Conservation (phyloP, 2,888 invertebrate genomes). For the Oscheius sp. region DNA sequence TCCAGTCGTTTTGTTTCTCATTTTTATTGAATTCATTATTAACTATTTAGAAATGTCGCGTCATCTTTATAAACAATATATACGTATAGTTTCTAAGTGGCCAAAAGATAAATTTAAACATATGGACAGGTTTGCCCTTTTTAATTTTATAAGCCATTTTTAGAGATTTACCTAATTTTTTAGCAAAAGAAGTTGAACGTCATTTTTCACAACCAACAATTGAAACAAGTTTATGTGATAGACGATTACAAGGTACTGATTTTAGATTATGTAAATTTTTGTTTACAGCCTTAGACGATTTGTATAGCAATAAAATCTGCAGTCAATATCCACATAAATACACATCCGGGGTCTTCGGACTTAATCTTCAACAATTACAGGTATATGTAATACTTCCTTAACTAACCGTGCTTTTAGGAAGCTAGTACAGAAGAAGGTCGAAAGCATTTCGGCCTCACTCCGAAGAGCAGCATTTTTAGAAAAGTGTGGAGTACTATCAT, state of each 20-base stretch:
- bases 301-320: conserved; percentile 53
- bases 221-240: conserved; percentile 37
- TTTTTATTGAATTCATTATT: background rate
- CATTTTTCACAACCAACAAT: conserved; percentile 37
- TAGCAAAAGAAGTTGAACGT: conserved; percentile 46
- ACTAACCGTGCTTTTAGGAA: conserved; percentile 11
- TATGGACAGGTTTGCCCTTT: conserved; percentile 34
- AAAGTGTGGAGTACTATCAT: conserved; percentile 30
- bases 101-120: conserved; percentile 58
- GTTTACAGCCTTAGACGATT: conserved; percentile 51
- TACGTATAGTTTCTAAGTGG: conserved; percentile 59
- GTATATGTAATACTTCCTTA: conserved; percentile 8
- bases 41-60: conserved; percentile 42
- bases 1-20: background rate
- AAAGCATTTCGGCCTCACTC: conserved; percentile 46
- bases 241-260: conserved; percentile 36
- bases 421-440: conserved; percentile 46
- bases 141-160: conserved; percentile 31
- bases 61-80: conserved; percentile 60
- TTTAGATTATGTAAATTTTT: background rate
- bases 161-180: conserved; percentile 44
- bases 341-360: conserved; percentile 59
- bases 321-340: conserved; percentile 56
- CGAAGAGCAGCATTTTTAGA: conserved; percentile 37
- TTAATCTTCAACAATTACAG: conserved; percentile 49